Conservation (phyloP, 2,797 vertebrate species). For the Ctenopoma kingsleyae region DNA sequence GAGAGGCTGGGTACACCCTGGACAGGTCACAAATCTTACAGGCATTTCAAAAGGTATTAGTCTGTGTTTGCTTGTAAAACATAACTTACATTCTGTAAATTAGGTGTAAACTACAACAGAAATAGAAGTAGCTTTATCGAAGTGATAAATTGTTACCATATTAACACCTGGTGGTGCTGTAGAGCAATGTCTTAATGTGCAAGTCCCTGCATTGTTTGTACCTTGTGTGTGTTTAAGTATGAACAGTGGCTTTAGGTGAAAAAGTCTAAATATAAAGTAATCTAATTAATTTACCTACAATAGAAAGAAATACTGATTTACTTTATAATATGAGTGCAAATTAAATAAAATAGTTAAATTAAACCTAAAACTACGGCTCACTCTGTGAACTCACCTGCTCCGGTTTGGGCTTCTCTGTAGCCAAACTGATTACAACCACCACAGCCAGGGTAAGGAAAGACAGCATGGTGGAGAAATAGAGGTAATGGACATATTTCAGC, state of each 20-base stretch:
- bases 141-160: not conserved
- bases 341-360: not conserved
- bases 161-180: not conserved
- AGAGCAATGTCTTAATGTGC: not conserved
- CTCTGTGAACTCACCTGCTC: slow-evolving; percentile 85
- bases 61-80: not conserved
- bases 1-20: too few species aligned
- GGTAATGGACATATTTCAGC: slow-evolving; percentile 91
- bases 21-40: not conserved
- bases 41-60: not conserved
- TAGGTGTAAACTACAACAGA: not conserved
- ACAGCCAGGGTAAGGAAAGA: slow-evolving; percentile 84
- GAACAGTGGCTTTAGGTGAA: too few species aligned
- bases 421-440: slow-evolving; percentile 86
- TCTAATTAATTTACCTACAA: too few species aligned
- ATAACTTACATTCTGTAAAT: not conserved
- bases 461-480: slow-evolving; percentile 94
- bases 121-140: not conserved
- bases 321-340: not conserved
- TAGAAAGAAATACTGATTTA: not conserved
- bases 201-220: not conserved
- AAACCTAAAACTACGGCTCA: not conserved
- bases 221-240: not conserved
- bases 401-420: slow-evolving; percentile 87
- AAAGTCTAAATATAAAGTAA: too few species aligned